These are phyloP conservation scores for Physocephala rufipes DNA, from an alignment of 2,888 invertebrate genomes.

Conservation along the genomic window DNA sequence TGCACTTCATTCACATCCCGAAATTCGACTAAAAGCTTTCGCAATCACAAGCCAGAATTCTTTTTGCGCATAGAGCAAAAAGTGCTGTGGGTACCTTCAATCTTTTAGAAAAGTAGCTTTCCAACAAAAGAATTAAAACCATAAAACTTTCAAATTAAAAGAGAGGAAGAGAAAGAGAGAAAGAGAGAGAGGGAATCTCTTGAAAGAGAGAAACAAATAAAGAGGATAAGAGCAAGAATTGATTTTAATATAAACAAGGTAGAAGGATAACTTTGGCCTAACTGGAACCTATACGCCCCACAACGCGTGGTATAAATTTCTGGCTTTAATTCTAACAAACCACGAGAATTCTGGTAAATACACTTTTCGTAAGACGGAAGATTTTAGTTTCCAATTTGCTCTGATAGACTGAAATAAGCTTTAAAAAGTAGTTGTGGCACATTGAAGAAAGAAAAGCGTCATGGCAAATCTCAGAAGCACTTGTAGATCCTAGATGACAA, in stretches of 20 bases:
- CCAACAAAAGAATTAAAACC: background rate
- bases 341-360: no score
- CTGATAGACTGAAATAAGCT: no score
- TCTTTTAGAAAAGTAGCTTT: background rate
- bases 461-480: no score
- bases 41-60: background rate
- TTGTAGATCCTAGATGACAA: no score
- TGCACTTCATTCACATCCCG: constrained; percentile 38
- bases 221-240: background rate
- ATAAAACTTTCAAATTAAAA: background rate
- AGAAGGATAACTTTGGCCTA: background rate
- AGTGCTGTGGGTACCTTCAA: background rate
- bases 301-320: no score
- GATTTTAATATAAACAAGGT: background rate
- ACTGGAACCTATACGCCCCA: no score
- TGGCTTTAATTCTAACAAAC: no score
- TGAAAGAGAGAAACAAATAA: background rate
- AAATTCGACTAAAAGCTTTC: constrained; percentile 40
- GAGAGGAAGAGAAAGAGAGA: background rate
- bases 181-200: background rate
- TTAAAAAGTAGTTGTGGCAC: no score
- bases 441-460: no score
- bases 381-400: no score
- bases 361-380: no score
- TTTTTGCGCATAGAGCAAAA: background rate